These are phyloP conservation scores for Actias luna DNA, from an alignment of 2,888 invertebrate genomes.

Conservation along the genomic window DNA sequence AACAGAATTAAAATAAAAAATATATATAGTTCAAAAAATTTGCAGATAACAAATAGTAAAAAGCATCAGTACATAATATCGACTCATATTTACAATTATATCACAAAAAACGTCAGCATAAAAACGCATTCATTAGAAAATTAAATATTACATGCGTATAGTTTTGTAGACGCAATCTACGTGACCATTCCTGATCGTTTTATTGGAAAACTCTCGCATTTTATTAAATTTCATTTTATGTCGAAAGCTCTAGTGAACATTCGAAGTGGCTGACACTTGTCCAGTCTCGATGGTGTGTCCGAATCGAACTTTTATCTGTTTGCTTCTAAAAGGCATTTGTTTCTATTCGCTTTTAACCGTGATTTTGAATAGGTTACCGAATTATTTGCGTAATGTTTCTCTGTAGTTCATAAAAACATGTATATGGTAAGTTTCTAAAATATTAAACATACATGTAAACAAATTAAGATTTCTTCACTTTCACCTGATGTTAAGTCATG, in stretches of 20 bases:
- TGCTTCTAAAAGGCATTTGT: not conserved
- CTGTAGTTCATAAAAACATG: not conserved
- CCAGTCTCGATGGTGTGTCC: not conserved
- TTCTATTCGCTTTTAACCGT: not conserved
- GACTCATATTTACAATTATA: no score
- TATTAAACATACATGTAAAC: no score
- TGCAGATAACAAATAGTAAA: no score
- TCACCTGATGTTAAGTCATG: no score
- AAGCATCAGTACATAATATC: no score
- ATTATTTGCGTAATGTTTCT: not conserved
- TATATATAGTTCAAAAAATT: no score
- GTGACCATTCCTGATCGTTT: not conserved
- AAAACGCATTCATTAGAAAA: not conserved
- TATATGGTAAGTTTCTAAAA: no score
- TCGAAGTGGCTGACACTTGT: conserved; percentile 7
- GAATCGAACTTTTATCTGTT: not conserved
- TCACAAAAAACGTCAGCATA: no score
- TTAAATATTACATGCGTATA: no score
- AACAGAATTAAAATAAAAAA: no score
- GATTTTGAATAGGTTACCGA: not conserved
- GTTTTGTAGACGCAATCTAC: not conserved
- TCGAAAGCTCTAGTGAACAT: not conserved
- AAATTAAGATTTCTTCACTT: no score
- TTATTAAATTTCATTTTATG: conserved; percentile 6
- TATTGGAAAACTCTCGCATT: not conserved